Conservation (phyloP, 2,113 vertebrate species). For the Myiagra hebetior region DNA sequence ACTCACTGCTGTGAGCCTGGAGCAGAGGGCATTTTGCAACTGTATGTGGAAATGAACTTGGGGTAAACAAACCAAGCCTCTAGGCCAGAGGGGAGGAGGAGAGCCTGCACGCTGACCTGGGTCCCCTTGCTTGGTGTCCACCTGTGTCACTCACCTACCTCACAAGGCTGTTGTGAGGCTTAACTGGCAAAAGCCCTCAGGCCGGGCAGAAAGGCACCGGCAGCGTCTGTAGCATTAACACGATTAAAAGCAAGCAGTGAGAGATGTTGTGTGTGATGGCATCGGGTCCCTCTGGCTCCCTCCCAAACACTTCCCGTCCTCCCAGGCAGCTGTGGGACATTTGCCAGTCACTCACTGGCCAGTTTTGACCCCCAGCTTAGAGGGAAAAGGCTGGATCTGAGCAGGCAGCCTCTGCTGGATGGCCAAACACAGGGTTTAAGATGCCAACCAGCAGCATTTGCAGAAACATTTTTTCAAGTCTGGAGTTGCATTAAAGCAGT, state of each 20-base stretch:
- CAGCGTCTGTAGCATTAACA: neutral
- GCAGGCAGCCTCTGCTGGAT: rapidly evolving
- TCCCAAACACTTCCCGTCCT: neutral
- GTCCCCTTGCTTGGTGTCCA: neutral
- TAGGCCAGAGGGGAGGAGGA: neutral
- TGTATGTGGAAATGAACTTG: neutral
- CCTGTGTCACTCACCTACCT: neutral
- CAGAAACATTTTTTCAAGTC: constrained; percentile 20
- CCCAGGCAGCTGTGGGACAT: neutral
- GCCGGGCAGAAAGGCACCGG: rapidly evolving
- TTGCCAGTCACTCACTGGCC: neutral
- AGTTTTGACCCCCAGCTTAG: neutral
- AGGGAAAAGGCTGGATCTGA: neutral
- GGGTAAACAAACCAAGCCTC: neutral
- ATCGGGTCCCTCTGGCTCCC: rapidly evolving
- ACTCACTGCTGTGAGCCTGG: neutral
- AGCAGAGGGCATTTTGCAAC: neutral
- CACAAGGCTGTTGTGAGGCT: constrained; percentile 28
- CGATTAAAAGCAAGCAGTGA: constrained; percentile 48
- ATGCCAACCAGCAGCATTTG: constrained; percentile 16
- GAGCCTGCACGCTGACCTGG: neutral
- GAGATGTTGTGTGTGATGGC: neutral
- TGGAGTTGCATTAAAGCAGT: neutral
- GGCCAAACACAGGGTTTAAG: neutral
- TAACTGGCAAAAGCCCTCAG: neutral